Percentiles rank a stretch among this genome's conserved stretches.
Conservation (phyloP, 2,797 vertebrate species). For the Intellagama lesueurii region DNA sequence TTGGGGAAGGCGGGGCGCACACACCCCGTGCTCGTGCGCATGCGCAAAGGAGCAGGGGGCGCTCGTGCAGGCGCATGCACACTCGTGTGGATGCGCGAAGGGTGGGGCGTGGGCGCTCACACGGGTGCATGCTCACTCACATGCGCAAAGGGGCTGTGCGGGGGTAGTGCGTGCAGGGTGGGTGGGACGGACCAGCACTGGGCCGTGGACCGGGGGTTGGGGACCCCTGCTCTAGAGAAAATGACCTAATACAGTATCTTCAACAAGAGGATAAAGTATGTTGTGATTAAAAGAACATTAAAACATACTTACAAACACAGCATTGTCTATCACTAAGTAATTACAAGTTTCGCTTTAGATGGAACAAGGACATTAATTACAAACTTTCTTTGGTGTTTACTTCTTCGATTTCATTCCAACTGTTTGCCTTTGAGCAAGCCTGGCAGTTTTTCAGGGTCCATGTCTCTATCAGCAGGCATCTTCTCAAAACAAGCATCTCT, state of each 20-base stretch:
- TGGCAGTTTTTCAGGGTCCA: background rate
- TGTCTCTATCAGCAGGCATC: background rate
- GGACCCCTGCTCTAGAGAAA: background rate
- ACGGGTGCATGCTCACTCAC: no score
- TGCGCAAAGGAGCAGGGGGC: no score
- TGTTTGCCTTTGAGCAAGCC: background rate
- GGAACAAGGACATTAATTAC: background rate
- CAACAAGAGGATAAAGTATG: background rate
- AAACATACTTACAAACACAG: background rate
- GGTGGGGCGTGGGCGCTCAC: no score
- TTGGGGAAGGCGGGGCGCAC: no score
- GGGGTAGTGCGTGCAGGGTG: no score
- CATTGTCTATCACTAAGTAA: background rate
- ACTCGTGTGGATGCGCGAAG: no score
- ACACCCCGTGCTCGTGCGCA: no score
- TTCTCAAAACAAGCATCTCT: background rate
- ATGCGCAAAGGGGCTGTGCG: no score
- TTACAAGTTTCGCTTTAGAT: background rate
- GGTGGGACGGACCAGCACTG: no score
- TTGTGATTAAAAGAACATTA: conserved; percentile 11
- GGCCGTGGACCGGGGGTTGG: no score
- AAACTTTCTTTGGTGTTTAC: background rate
- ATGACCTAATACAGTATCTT: background rate
- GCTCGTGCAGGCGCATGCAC: no score
- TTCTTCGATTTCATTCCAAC: background rate